Conservation (phyloP, 2,888 invertebrate species). For the Pristionchus maxplancki region DNA sequence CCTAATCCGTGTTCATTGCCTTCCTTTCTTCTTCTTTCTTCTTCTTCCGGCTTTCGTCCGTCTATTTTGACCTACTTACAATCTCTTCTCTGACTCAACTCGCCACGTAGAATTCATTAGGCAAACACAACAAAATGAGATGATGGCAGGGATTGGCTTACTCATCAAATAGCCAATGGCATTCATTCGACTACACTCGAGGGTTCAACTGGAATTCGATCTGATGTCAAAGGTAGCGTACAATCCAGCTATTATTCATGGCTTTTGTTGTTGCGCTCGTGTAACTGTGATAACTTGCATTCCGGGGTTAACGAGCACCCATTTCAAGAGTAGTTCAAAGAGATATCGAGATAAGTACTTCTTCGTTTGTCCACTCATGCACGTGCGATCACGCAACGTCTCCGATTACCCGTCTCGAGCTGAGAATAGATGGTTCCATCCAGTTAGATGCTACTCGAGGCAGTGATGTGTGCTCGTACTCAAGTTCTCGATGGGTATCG, state of each 20-base stretch:
- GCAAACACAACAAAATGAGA: conserved; percentile 6
- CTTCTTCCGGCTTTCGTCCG: conserved; percentile 33
- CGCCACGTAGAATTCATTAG: neutral
- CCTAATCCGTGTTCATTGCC: conserved; percentile 32
- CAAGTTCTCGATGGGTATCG: neutral
- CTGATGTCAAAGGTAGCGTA: neutral
- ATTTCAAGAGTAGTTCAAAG: too few species aligned
- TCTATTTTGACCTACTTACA: conserved; percentile 43
- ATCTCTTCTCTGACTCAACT: conserved; percentile 4
- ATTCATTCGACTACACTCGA: neutral
- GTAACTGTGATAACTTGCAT: too few species aligned
- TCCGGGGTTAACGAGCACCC: too few species aligned
- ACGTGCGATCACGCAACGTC: neutral
- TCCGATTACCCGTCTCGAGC: neutral
- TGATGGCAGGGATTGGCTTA: conserved; percentile 28
- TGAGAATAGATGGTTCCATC: neutral
- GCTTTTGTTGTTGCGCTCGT: too few species aligned
- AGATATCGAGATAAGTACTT: neutral
- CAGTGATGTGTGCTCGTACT: neutral
- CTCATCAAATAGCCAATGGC: conserved; percentile 35
- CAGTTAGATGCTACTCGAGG: neutral
- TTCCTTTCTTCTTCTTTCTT: neutral
- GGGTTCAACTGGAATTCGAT: conserved; percentile 13
- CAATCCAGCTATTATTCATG: too few species aligned
- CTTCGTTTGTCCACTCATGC: neutral